Evolutionary conservation across 92 coral and sea anemone genomes (phyloP).

Genomic region (Galaxea fascicularis): DNA sequence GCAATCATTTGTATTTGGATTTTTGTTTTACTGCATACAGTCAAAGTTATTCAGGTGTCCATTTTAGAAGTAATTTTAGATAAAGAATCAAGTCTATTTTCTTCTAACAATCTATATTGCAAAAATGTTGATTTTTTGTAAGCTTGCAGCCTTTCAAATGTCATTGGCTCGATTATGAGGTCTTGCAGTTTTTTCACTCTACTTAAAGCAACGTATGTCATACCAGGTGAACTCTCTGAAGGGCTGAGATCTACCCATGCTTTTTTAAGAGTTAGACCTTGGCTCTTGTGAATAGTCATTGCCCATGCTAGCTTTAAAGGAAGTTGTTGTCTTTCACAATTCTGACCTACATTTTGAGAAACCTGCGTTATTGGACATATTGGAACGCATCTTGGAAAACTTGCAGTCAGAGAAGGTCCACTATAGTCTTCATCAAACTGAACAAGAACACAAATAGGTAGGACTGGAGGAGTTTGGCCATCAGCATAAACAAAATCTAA

Average conservation of each 20-base stretch:
- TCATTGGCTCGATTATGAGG: conserved; percentile 59
- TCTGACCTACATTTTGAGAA: conserved; percentile 59
- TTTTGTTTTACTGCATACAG: conserved; percentile 18
- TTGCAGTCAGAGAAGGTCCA: conserved; percentile 45
- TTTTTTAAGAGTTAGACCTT: conserved; percentile 58
- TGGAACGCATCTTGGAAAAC: conserved; percentile 74
- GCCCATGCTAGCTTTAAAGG: conserved; percentile 66
- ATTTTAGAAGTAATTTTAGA: conserved; percentile 20
- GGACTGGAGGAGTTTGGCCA: conserved; percentile 55
- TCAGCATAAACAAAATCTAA: conserved; percentile 61
- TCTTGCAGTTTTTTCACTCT: conserved; percentile 52
- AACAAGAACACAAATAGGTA: conserved; percentile 49
- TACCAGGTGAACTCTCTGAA: conserved; percentile 51
- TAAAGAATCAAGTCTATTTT: conserved; percentile 3
- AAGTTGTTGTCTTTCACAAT: conserved; percentile 68
- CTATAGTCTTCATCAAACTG: conserved; percentile 65
- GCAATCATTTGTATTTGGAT: conserved; percentile 37
- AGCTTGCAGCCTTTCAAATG: conserved; percentile 57
- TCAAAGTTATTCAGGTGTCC: background rate
- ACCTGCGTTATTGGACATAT: conserved; percentile 68
- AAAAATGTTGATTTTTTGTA: conserved; percentile 10
- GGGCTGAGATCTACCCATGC: conserved; percentile 64
- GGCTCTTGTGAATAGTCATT: conserved; percentile 66
- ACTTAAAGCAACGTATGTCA: conserved; percentile 62
- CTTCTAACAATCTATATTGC: background rate